These are phyloP conservation scores for Oxyteleia sp. DNA, from an alignment of 2,888 invertebrate species.

Conservation along the genomic window DNA sequence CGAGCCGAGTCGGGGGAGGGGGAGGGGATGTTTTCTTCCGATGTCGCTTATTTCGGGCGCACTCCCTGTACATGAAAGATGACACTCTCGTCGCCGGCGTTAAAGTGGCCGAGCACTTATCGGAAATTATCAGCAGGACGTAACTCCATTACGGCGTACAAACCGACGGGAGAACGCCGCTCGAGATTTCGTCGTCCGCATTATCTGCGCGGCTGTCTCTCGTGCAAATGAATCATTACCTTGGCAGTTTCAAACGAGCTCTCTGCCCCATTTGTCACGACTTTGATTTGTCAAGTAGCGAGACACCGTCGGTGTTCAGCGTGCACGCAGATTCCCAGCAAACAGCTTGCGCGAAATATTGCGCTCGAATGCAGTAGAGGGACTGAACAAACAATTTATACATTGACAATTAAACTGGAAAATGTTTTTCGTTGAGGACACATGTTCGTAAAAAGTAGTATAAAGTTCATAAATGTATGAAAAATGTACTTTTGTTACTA, in stretches of 20 bases:
- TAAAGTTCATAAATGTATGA: too few relatives aligned
- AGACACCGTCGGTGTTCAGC: constrained; percentile 9
- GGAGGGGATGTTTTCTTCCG: constrained; percentile 19
- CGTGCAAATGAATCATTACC: constrained; percentile 64
- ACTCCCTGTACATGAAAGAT: constrained; percentile 63
- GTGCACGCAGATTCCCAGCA: constrained; percentile 37
- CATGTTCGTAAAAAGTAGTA: too few relatives aligned
- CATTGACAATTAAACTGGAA: too few relatives aligned
- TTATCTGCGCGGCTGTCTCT: constrained; percentile 51
- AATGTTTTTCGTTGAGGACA: too few relatives aligned
- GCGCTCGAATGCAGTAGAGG: too few relatives aligned
- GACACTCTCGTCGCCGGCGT: constrained; percentile 73
- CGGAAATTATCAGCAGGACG: constrained; percentile 86
- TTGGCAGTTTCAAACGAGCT: constrained; percentile 45
- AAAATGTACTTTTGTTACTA: too few relatives aligned
- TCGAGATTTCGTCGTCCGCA: constrained; percentile 51
- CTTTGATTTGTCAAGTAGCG: constrained; percentile 49
- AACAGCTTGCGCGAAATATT: background rate
- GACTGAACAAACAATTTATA: too few relatives aligned
- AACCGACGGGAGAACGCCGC: constrained; percentile 35
- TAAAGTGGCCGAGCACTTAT: constrained; percentile 86
- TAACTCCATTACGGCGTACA: constrained; percentile 83
- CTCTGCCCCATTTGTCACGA: constrained; percentile 51
- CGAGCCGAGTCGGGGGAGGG: background rate
- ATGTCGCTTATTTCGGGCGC: constrained; percentile 55